These are phyloP conservation scores for Platyura marginata DNA, from an alignment of 1,140 invertebrate species.

Conservation along the genomic window DNA sequence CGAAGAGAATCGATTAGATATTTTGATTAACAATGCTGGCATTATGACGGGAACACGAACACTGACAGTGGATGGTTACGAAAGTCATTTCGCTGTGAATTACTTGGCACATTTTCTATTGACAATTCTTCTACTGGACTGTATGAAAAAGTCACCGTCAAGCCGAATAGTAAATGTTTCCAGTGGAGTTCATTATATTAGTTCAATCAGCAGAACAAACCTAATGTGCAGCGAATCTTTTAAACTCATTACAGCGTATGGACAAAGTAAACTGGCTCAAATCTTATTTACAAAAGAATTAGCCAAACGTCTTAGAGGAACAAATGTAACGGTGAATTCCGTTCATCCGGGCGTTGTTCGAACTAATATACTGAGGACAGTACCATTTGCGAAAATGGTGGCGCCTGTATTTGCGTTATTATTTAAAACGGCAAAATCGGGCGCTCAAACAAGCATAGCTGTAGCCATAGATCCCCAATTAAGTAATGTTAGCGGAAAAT, in stretches of 20 bases:
- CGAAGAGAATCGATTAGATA: slow-evolving; percentile 6
- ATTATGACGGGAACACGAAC: slow-evolving; percentile 11
- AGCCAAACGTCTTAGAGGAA: slow-evolving; percentile 36
- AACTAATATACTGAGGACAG: slow-evolving; percentile 49
- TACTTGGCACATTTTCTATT: slow-evolving; percentile 46
- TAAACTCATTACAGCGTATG: slow-evolving; percentile 42
- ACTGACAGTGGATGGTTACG: slow-evolving; percentile 27
- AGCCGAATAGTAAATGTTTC: slow-evolving; percentile 59
- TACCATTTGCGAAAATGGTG: background rate
- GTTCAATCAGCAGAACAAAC: slow-evolving; percentile 46
- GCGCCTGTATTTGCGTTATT: slow-evolving; percentile 25
- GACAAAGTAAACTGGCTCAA: slow-evolving; percentile 65
- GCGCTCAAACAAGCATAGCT: slow-evolving; percentile 62
- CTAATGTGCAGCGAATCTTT: slow-evolving; percentile 47
- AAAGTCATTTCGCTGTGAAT: slow-evolving; percentile 29
- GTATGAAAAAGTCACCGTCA: slow-evolving; percentile 25
- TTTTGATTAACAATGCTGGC: slow-evolving; percentile 13
- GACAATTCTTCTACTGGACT: slow-evolving; percentile 40
- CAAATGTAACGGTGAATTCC: slow-evolving; percentile 50
- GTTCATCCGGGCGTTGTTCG: slow-evolving; percentile 60
- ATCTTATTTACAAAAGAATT: slow-evolving; percentile 52
- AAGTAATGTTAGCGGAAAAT: slow-evolving; percentile 42
- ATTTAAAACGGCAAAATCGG: slow-evolving; percentile 41
- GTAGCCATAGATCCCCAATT: slow-evolving; percentile 51
- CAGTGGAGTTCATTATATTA: slow-evolving; percentile 41